Evolutionary conservation across 1,140 invertebrate genomes (phyloP).

Genomic region (Conopomorpha cramerella): DNA sequence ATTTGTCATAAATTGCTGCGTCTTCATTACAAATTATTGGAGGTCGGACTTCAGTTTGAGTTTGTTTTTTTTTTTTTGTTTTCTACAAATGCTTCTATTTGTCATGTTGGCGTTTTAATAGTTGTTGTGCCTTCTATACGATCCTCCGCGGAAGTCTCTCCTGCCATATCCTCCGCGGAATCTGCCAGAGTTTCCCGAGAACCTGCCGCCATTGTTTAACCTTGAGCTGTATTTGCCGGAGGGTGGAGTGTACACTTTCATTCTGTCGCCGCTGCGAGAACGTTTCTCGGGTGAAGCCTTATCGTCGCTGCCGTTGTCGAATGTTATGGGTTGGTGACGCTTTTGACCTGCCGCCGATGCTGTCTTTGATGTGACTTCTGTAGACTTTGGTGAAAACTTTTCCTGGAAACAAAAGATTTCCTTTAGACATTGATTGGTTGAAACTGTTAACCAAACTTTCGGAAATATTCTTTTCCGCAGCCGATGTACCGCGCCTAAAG

Average conservation of each 20-base stretch:
- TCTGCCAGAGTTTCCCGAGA: conserved; percentile 21
- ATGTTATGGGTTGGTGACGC: conserved; percentile 83
- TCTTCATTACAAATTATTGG: no score
- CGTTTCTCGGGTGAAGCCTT: conserved; percentile 61
- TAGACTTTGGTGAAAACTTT: conserved; percentile 10
- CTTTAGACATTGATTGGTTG: no score
- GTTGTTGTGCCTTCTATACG: conserved; percentile 39
- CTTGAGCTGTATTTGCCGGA: conserved; percentile 83
- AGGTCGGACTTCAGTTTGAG: not conserved
- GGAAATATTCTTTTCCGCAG: no score
- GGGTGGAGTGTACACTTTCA: conserved; percentile 87
- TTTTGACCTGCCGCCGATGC: conserved; percentile 59
- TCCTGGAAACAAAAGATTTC: conserved; percentile 24
- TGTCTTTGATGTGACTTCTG: conserved; percentile 26
- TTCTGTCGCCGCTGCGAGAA: conserved; percentile 52
- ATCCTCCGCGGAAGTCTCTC: conserved; percentile 29
- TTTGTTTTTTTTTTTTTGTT: not conserved
- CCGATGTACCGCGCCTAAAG: no score
- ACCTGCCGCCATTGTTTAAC: conserved; percentile 33
- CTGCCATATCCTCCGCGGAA: conserved; percentile 37
- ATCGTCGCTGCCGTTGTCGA: conserved; percentile 68
- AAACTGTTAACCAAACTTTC: no score
- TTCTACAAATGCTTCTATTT: conserved; percentile 1
- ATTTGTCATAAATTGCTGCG: not conserved
- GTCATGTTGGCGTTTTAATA: conserved; percentile 15